Base-by-base conservation (phyloP, 1,140 invertebrate species). In the Scaptomyza montana region DNA sequence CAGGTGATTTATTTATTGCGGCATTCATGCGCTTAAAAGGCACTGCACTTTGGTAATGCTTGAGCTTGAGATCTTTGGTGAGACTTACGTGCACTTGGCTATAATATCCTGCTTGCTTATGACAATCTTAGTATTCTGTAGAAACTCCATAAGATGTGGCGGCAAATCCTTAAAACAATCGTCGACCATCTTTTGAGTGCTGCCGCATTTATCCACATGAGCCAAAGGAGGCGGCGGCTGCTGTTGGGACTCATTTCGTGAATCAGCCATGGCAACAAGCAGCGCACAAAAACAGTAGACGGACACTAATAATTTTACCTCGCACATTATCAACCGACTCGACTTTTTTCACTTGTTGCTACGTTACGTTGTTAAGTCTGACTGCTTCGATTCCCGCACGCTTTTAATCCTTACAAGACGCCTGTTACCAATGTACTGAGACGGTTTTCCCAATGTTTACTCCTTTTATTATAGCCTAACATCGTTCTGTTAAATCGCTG, bases 91-190 rank as follows among this genome's bases (percentile, higher is more conserved):
- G 90, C 90, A 92, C 73, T 91, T 92, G 33, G 72, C 57, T 49
- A 60, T 60, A 50, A 92, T 92, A 47, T 92, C 90, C 57, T 78
- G 59, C 53, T 90, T 75, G 61, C 80, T 91, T 16, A 90, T 81
- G 60, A 80, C 86, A 19, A 90, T 68, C 74, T 92, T 92, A 0
- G 86, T 81, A 13, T 77, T 90, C 55, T 84, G 79, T 30, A 91
- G 43, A 33, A 92, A 92, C 57, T 92, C 89, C 85, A 90, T 90
- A 49, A 92, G 46, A 67, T 89, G 89, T 5, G 86, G 77, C 10
- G 90, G 90, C 25, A 92, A 70, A 74, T 92, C 86, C 67, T 92
- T 90, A 33, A 92, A 92, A 73, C 90, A 92, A 55, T 91, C 78
- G 28, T 92, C 89, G 4, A 91, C 81, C 89, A 92, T 90, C 12